phyloP scores from a whole-genome alignment of 2,113 vertebrate genomes.

The Dromas ardeola region DNA sequence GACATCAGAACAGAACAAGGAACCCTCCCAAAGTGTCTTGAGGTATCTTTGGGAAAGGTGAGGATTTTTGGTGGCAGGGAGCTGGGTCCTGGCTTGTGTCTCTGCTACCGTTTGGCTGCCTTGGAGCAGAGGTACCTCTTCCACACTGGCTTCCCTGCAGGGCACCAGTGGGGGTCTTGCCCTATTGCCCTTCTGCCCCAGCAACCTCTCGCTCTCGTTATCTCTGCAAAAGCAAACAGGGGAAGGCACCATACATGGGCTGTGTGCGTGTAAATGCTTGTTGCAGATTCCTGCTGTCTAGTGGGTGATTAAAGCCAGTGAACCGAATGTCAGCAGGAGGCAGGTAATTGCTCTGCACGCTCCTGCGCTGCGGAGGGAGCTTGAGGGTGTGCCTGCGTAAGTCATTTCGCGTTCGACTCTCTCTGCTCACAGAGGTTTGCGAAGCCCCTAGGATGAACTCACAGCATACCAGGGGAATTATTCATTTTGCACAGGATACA shows the following conservation, averaged over 20 bases:
- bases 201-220: not conserved
- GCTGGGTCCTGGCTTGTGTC: not conserved
- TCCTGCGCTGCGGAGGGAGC: accelerated
- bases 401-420: accelerated
- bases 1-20: not conserved
- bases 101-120: not conserved
- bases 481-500: accelerated
- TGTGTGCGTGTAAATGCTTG: not conserved
- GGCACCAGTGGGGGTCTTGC: accelerated
- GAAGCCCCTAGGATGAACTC: not conserved
- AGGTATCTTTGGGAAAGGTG: not conserved
- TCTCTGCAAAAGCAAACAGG: not conserved
- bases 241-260: not conserved
- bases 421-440: not conserved
- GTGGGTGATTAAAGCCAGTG: not conserved
- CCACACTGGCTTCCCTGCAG: accelerated
- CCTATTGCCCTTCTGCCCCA: not conserved
- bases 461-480: accelerated
- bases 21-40: too few relatives aligned
- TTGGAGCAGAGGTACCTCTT: not conserved
- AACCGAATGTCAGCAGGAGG: not conserved
- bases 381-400: not conserved
- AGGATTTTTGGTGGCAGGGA: not conserved
- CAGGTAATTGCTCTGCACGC: not conserved
- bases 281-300: not conserved